Conservation (phyloP, 2,113 vertebrate species). For the Brachyhypopomus gauderio region DNA sequence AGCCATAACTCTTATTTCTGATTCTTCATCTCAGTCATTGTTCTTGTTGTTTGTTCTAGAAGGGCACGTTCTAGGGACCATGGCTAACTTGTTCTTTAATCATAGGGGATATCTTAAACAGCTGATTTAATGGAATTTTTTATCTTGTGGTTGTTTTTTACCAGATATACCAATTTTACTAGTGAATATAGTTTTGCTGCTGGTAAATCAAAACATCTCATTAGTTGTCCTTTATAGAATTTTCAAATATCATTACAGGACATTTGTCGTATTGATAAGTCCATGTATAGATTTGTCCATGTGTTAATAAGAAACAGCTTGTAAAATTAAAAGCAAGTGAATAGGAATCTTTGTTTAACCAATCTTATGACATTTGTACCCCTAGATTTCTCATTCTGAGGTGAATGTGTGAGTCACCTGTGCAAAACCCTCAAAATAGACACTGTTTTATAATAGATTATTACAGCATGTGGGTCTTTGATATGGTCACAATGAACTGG, state of each 20-base stretch:
- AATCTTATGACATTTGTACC: background rate
- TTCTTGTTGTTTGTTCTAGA: too few species aligned
- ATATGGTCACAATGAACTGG: constrained; percentile 1
- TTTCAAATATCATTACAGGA: background rate
- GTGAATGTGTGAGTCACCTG: background rate
- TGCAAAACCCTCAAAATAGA: background rate
- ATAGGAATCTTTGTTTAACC: background rate
- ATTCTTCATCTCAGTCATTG: too few species aligned
- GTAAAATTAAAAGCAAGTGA: background rate
- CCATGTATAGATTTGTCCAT: background rate
- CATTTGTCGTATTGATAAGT: background rate
- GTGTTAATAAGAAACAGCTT: background rate
- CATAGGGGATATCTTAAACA: too few species aligned
- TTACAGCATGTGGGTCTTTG: constrained; percentile 11
- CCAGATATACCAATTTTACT: too few species aligned
- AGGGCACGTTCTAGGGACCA: too few species aligned
- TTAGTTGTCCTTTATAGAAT: background rate
- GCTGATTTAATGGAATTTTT: too few species aligned
- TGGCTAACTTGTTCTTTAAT: too few species aligned
- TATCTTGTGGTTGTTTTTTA: too few species aligned
- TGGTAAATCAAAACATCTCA: too few species aligned
- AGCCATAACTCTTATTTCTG: too few species aligned
- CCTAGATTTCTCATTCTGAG: background rate
- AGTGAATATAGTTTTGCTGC: too few species aligned
- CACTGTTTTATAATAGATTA: constrained; percentile 3